These are phyloP conservation scores for Hypomecis atomaria DNA, from an alignment of 2,888 invertebrate genomes.

Conservation along the genomic window DNA sequence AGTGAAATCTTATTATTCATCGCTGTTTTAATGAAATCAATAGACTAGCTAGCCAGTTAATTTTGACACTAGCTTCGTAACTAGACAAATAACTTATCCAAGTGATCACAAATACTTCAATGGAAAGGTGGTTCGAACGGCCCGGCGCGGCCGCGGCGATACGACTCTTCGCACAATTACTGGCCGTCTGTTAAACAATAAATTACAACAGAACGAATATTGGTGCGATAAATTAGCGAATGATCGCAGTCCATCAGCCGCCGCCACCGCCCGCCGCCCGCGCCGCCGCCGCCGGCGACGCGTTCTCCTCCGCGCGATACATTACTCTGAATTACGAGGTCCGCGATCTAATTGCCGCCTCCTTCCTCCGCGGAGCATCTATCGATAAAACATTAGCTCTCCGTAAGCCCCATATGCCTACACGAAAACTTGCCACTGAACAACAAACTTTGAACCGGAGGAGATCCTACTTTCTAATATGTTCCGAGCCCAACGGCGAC, in stretches of 20 bases:
- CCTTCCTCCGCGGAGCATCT: neutral
- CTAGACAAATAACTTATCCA: too few relatives aligned
- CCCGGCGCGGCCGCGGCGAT: neutral
- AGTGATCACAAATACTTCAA: too few relatives aligned
- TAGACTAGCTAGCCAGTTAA: too few relatives aligned
- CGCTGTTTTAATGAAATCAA: too few relatives aligned
- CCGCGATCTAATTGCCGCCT: too few relatives aligned
- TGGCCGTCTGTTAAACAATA: slow-evolving; percentile 25
- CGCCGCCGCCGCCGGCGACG: neutral
- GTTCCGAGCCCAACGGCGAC: neutral
- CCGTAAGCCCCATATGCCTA: neutral
- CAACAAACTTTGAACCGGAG: neutral
- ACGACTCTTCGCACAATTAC: slow-evolving; percentile 17
- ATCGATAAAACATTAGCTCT: neutral
- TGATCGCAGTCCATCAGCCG: slow-evolving; percentile 25
- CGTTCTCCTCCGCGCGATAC: too few relatives aligned
- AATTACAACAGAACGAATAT: slow-evolving; percentile 28
- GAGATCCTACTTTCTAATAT: slow-evolving; percentile 1
- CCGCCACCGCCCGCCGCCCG: neutral
- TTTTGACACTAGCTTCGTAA: too few relatives aligned
- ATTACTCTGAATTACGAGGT: too few relatives aligned
- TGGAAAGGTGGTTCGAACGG: too few relatives aligned
- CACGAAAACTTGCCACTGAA: neutral
- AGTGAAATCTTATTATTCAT: too few relatives aligned
- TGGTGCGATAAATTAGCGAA: slow-evolving; percentile 29